These are phyloP conservation scores for Laspeyria flexula DNA, from an alignment of 2,888 invertebrate genomes.

Conservation along the genomic window DNA sequence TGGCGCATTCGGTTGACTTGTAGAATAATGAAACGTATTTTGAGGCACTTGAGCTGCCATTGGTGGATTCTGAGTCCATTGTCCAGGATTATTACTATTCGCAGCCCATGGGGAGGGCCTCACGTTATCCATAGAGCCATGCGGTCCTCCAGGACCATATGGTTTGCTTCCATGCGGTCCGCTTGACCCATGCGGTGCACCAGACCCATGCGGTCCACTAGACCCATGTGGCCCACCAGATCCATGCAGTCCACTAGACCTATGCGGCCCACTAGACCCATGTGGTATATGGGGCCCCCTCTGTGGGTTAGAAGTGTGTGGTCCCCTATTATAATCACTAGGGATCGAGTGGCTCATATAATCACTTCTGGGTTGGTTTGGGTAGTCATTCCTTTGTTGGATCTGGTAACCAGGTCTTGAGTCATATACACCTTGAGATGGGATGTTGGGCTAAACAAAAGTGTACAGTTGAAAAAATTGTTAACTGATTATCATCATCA, in stretches of 20 bases:
- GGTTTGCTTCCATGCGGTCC: background rate
- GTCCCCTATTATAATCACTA: slow-evolving; percentile 27
- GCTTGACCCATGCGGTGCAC: slow-evolving; percentile 4
- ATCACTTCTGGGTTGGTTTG: slow-evolving; percentile 5
- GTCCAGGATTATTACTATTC: slow-evolving; percentile 23
- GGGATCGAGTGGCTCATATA: slow-evolving; percentile 7
- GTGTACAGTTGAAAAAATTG: background rate
- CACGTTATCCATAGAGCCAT: slow-evolving; percentile 14
- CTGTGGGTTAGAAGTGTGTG: slow-evolving; percentile 8
- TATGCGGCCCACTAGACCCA: slow-evolving; percentile 9
- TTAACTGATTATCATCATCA: background rate
- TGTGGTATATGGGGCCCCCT: slow-evolving; percentile 11
- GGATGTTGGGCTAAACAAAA: slow-evolving; percentile 36
- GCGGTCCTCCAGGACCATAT: slow-evolving; percentile 4
- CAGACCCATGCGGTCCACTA: background rate
- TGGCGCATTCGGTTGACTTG: slow-evolving; percentile 25
- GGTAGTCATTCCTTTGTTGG: slow-evolving; percentile 49
- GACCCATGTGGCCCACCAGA: background rate
- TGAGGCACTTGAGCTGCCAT: slow-evolving; percentile 34
- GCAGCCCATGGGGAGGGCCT: slow-evolving; percentile 42
- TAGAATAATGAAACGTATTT: slow-evolving; percentile 28
- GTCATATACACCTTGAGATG: slow-evolving; percentile 44
- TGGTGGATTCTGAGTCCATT: slow-evolving; percentile 24
- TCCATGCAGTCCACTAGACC: background rate
- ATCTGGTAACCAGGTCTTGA: slow-evolving; percentile 45